A percentile compares a stretch with the other conserved stretches of the same genome.
Conservation (phyloP, 2,113 vertebrate species). For the cat (Felis catus) region DNA sequence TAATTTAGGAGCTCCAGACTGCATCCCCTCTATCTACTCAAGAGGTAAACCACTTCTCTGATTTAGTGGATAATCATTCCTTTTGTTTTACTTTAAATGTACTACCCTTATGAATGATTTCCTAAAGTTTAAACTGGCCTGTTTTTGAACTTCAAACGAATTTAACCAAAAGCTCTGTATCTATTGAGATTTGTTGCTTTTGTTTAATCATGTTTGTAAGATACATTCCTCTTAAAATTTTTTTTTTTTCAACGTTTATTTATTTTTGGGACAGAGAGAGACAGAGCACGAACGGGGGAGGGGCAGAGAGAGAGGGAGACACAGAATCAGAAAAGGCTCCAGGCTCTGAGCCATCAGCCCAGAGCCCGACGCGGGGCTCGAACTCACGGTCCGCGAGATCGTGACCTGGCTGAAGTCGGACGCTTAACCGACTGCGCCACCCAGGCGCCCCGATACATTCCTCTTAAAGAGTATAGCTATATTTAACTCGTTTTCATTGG, state of each 20-base stretch:
- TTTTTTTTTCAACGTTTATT: too few relatives aligned
- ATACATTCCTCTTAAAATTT: neutral
- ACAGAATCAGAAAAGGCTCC: too few relatives aligned
- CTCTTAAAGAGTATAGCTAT: neutral
- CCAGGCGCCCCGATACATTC: neutral
- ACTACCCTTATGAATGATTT: neutral
- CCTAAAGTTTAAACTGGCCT: neutral
- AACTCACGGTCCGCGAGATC: too few relatives aligned
- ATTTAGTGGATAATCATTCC: neutral
- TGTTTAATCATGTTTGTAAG: neutral
- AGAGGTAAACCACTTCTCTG: neutral
- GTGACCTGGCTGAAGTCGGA: too few relatives aligned
- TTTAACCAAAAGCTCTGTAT: neutral
- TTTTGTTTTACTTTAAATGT: neutral
- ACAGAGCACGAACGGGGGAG: too few relatives aligned
- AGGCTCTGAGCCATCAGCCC: too few relatives aligned
- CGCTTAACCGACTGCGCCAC: too few relatives aligned
- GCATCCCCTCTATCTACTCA: neutral
- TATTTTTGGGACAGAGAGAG: too few relatives aligned
- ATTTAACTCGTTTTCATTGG: neutral
- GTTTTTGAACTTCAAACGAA: neutral
- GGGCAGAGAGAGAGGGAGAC: too few relatives aligned
- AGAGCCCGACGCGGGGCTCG: too few relatives aligned
- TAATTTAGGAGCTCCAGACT: neutral
- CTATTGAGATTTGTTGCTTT: neutral